These are phyloP conservation scores for Ophonus ardosiacus DNA, from an alignment of 2,888 invertebrate genomes.

Conservation along the genomic window DNA sequence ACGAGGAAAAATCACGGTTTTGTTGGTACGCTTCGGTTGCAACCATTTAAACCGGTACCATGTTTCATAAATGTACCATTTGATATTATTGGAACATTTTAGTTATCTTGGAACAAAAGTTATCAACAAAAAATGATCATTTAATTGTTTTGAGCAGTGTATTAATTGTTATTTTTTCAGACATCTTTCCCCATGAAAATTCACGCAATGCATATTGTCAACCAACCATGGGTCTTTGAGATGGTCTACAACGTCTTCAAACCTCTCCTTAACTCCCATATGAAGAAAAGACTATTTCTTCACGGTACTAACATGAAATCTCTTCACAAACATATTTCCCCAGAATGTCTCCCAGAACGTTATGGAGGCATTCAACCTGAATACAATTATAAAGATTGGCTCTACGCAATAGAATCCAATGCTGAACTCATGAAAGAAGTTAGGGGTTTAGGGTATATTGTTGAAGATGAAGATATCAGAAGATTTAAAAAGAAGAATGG, in stretches of 20 bases:
- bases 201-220: slow-evolving; percentile 86
- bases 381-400: slow-evolving; percentile 86
- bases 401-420: slow-evolving; percentile 80
- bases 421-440: slow-evolving; percentile 81
- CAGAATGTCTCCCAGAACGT: slow-evolving; percentile 83
- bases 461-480: slow-evolving; percentile 66
- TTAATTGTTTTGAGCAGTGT: too few relatives aligned
- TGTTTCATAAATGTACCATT: too few relatives aligned
- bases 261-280: slow-evolving; percentile 83
- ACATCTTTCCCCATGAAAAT: slow-evolving; percentile 86
- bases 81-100: too few relatives aligned
- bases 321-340: slow-evolving; percentile 85
- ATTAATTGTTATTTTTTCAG: slow-evolving; percentile 74
- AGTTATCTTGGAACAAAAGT: too few relatives aligned
- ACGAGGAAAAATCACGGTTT: too few relatives aligned
- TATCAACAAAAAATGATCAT: too few relatives aligned
- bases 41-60: too few relatives aligned
- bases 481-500: slow-evolving; percentile 65
- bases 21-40: too few relatives aligned
- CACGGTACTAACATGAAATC: slow-evolving; percentile 86
- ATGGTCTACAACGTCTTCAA: slow-evolving; percentile 88
- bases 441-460: slow-evolving; percentile 77
- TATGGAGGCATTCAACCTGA: slow-evolving; percentile 83
- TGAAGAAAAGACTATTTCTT: slow-evolving; percentile 81
- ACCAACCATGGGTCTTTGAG: slow-evolving; percentile 90